Evolutionary conservation across 2,888 invertebrate genomes (phyloP), one percentile per base, ranked within the genome.

Genomic region (Tenthredo scrophulariae): DNA sequence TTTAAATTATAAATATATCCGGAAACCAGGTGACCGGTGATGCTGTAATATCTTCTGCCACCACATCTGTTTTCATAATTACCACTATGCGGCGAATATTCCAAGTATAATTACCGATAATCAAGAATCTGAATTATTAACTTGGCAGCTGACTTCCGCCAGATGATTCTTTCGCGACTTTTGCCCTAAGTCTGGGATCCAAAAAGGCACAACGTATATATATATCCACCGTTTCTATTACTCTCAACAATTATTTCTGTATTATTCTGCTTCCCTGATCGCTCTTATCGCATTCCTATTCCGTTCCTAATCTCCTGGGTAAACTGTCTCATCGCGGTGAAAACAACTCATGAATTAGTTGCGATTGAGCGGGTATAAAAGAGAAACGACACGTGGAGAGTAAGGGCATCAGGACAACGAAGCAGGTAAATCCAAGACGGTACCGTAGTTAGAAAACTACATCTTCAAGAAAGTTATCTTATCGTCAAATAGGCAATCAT

Each of bases 231-330:
- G 54, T 54, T 33, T 77, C 54, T 18, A 26, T 29, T 50, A 29
- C 33, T 10, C 72, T 43, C 6, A 74, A 74, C n/a, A 40, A 72
- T 22, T 40, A 58, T 80, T 80, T 33, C 62, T 62, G 3, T 33
- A 50, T 62, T 15, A 58, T 67, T 26, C 43, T 83, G 70, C 13
- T 67, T 13, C 15, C 83, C 83, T 67, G 83, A 29, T 83, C 46
- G 18, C 50, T 22, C 4, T 83, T 83, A 67, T 83, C 83, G 67
- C 67, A 33, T 67, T 83, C 67, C 83, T 83, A 83, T 83, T 83
- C 50, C 65, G 29, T 83, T 83, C 83, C 83, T 83, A 83, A 83
- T 83, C 83, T 46, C 83, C 83, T 83, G 83, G 67, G 67, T 83
- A 83, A 83, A 83, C 65, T 46, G 58, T 40, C 10, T 62, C 22